Percentiles rank a stretch among this genome's conserved stretches.
These are phyloP conservation scores for Hydropotes inermis DNA, from an alignment of 2,113 vertebrate genomes.

Conservation along the genomic window DNA sequence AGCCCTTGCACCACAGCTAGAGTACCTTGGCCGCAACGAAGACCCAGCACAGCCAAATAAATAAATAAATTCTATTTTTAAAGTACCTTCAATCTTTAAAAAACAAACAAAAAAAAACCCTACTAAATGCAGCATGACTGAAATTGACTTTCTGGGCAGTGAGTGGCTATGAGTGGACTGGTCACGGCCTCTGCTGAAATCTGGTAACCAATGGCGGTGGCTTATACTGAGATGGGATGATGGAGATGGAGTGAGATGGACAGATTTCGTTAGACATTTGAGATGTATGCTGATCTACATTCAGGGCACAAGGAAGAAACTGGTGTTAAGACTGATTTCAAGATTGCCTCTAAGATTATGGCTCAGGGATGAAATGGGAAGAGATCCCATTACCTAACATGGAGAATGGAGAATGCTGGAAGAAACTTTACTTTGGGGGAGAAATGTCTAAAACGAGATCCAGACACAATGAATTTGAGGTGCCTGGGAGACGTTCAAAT, in stretches of 20 bases:
- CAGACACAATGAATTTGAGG: neutral
- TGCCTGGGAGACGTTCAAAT: neutral
- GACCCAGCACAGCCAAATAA: neutral
- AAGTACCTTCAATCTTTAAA: neutral
- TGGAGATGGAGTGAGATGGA: neutral
- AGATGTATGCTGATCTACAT: neutral
- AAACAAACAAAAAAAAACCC: neutral
- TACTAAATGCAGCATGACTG: neutral
- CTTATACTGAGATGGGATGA: neutral
- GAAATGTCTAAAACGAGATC: neutral
- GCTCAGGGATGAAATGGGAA: neutral
- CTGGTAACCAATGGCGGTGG: neutral
- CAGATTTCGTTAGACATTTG: neutral
- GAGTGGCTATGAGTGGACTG: neutral
- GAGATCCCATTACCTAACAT: neutral
- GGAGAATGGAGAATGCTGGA: neutral
- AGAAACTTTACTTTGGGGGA: neutral
- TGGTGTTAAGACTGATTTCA: neutral
- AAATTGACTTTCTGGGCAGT: no score
- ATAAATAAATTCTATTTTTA: neutral
- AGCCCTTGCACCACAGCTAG: neutral
- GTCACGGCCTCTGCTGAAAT: neutral
- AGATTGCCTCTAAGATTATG: neutral
- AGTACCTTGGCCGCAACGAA: accelerated
- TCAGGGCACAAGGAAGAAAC: neutral